These are phyloP conservation scores for Herpailurus yagouaroundi DNA, from an alignment of 2,113 vertebrate species.

Conservation along the genomic window DNA sequence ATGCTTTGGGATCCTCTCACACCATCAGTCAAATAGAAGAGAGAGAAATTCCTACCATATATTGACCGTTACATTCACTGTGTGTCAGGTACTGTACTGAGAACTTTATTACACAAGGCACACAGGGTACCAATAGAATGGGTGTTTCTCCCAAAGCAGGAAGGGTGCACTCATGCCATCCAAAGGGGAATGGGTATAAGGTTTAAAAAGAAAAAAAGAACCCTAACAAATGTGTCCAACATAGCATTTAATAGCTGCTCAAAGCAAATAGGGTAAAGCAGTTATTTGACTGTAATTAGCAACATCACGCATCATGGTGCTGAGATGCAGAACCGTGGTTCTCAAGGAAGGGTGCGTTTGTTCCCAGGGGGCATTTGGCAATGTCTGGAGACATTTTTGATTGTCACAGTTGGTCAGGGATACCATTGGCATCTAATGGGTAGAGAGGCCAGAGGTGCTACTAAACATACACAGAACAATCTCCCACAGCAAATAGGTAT, in stretches of 20 bases:
- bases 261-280: neutral
- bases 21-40: neutral
- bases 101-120: neutral
- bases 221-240: too few species aligned
- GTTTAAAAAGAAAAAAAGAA: neutral
- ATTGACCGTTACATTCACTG: rapidly evolving
- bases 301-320: rapidly evolving
- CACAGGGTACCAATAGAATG: neutral
- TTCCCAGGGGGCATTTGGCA: neutral
- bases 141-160: neutral
- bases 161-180: neutral
- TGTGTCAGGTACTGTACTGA: rapidly evolving
- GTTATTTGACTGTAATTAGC: too few species aligned
- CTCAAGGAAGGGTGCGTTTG: neutral
- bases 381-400: neutral
- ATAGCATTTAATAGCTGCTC: neutral
- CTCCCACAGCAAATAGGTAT: rapidly evolving
- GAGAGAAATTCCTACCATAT: rapidly evolving
- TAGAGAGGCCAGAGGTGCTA: neutral
- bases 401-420: neutral
- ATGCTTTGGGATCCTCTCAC: neutral
- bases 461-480: too few species aligned
- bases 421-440: too few species aligned
- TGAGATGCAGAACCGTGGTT: neutral
- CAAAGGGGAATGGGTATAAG: neutral